A percentile compares a stretch with the other conserved stretches of the same genome.
Evolutionary conservation across 2,113 vertebrate species (phyloP).

Genomic region (Amia ocellicauda): DNA sequence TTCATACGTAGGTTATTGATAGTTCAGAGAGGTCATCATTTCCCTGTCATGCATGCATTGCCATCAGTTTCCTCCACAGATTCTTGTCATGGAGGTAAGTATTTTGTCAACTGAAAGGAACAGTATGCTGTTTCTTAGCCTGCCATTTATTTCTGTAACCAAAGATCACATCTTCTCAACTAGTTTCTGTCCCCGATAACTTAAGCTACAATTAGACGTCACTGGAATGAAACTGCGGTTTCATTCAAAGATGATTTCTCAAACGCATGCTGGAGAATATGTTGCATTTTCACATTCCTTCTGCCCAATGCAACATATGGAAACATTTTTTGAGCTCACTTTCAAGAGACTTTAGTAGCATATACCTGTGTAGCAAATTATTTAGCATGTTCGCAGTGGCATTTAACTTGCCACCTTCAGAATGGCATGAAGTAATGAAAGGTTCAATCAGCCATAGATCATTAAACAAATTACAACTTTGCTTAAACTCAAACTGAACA

Average conservation of each 20-base stretch:
- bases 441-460: conserved; percentile 3
- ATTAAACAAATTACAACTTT: neutral
- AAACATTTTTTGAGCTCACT: neutral
- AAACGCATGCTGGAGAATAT: conserved; percentile 42
- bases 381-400: conserved; percentile 36
- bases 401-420: conserved; percentile 35
- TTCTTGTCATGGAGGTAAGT: conserved; percentile 51
- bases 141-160: conserved; percentile 41
- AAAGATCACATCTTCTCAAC: conserved; percentile 60
- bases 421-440: conserved; percentile 25
- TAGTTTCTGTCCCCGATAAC: conserved; percentile 24
- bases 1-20: conserved; percentile 22
- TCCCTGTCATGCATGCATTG: conserved; percentile 47
- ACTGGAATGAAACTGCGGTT: conserved; percentile 34
- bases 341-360: neutral
- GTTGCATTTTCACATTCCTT: conserved; percentile 35
- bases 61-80: neutral
- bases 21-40: conserved; percentile 15
- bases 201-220: conserved; percentile 1
- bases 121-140: conserved; percentile 35
- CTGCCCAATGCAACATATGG: conserved; percentile 27
- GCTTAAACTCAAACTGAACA: conserved; percentile 6
- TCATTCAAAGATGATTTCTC: conserved; percentile 8
- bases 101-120: conserved; percentile 22
- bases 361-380: conserved; percentile 7